Evolutionary conservation across 2,113 vertebrate species (phyloP), one percentile per base, ranked within the genome.

Genomic region (Verasper variegatus): DNA sequence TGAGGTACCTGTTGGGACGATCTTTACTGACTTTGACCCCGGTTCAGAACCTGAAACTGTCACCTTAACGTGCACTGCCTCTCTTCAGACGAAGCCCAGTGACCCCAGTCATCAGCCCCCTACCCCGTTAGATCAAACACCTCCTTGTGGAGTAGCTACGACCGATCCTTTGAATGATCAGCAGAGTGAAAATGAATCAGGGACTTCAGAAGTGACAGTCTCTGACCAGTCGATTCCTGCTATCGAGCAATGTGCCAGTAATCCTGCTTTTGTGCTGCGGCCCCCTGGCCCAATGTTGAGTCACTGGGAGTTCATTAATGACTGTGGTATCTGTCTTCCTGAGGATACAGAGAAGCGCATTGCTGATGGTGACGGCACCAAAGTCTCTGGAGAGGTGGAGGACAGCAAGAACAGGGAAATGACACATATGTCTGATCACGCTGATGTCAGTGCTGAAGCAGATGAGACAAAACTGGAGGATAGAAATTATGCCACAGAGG

Each of bases 271-370:
- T 74, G 71, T 72, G 27, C 71, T 90, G 62, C 78, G 24, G 65
- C 74, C 87, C 82, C 81, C 86, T 66, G 90, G 90, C 52, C 85
- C 92, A 20, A 88, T 94, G 91, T 84, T 94, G 85, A 94, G 85
- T 91, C 93, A 94, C 68, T 59, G 79, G 21, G 91, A 94, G 84
- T 69, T 81, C 17, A 84, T 87, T 81, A 86, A 69, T 31, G 92
- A 92, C 71, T 74, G 47, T 85, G 88, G 90, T 73, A 71, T 89
- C 58, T 71, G 81, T 68, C 65, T 81, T 71, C 79, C 84, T 64
- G 89, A 76, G 65, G 75, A 83, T 52, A 55, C 68, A 40, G 80
- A 67, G 73, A 62, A 62, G 37, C 18, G 35, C 68, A 71, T 61
- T 49, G 37, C 69, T 66, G 81, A 81, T n/a, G 57, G 74, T 83